Percentiles rank a stretch among this genome's conserved stretches.
Evolutionary conservation across 2,113 vertebrate genomes (phyloP).

Genomic region (Nettapus auritus): DNA sequence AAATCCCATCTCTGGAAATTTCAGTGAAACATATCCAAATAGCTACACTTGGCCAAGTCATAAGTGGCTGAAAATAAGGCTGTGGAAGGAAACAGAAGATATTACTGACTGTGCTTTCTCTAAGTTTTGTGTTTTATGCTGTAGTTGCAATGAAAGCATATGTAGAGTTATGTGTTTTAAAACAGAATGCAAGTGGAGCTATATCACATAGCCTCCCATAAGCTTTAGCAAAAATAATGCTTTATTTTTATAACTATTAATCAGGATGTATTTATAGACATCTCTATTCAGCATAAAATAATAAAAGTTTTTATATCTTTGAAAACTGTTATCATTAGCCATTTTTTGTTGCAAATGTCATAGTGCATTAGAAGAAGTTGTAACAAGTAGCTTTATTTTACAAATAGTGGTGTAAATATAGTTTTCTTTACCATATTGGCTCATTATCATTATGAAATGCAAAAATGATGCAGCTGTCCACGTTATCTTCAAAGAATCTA

Average conservation of each 20-base stretch:
- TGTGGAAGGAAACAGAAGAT: neutral
- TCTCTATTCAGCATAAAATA: neutral
- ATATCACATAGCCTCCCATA: neutral
- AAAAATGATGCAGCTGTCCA: neutral
- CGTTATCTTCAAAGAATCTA: neutral
- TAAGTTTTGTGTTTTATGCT: neutral
- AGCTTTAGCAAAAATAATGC: neutral
- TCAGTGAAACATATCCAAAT: neutral
- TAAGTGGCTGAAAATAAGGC: neutral
- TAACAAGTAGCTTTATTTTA: neutral
- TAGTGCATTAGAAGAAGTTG: neutral
- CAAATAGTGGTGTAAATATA: neutral
- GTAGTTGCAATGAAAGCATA: neutral
- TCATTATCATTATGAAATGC: neutral
- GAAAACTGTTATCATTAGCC: neutral
- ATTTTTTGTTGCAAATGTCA: neutral
- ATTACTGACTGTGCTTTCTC: neutral
- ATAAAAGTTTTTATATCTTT: neutral
- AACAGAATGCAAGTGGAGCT: neutral
- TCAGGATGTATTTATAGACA: neutral
- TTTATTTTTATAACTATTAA: conserved; percentile 12
- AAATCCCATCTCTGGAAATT: neutral
- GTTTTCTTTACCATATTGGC: neutral
- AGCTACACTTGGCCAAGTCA: neutral
- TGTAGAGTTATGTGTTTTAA: neutral